Evolutionary conservation across 2,797 vertebrate species (phyloP).

Genomic region (Prionace glauca): DNA sequence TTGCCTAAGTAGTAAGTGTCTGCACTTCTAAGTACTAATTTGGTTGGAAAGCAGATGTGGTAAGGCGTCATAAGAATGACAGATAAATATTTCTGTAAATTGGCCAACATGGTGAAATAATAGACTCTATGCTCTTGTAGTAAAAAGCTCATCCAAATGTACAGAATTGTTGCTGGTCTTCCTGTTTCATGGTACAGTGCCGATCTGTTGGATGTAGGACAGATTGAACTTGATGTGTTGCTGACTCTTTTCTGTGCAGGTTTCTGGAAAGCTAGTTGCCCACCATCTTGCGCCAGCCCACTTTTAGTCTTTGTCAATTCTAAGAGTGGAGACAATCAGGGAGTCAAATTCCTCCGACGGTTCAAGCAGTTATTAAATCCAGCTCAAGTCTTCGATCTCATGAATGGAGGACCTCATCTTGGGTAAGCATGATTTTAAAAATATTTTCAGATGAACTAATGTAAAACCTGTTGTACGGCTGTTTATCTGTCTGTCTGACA

Average conservation of each 20-base stretch:
- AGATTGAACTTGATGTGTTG: not conserved
- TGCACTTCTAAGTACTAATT: not conserved
- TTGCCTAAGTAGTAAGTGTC: not conserved
- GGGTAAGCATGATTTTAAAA: constrained; percentile 65
- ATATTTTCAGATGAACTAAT: not conserved
- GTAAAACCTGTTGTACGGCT: not conserved
- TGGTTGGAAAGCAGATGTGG: not conserved
- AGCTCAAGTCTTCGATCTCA: constrained; percentile 96
- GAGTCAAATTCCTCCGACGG: constrained; percentile 92
- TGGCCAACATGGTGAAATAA: not conserved
- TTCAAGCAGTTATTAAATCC: constrained; percentile 98
- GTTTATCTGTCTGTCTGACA: not conserved
- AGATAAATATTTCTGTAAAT: not conserved
- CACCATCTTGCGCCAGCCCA: constrained; percentile 91
- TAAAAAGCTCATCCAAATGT: not conserved
- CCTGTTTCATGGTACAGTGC: not conserved
- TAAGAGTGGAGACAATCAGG: constrained; percentile 98
- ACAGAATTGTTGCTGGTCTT: not conserved
- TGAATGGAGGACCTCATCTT: constrained; percentile 93
- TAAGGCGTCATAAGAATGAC: not conserved
- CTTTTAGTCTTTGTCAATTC: constrained; percentile 98
- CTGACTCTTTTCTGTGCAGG: constrained; percentile 60
- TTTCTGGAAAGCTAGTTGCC: constrained; percentile 96
- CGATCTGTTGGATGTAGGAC: no score
- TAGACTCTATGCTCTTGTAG: no score